phyloP scores from a whole-genome alignment of 2,797 vertebrate species.

The Columba guinea region DNA sequence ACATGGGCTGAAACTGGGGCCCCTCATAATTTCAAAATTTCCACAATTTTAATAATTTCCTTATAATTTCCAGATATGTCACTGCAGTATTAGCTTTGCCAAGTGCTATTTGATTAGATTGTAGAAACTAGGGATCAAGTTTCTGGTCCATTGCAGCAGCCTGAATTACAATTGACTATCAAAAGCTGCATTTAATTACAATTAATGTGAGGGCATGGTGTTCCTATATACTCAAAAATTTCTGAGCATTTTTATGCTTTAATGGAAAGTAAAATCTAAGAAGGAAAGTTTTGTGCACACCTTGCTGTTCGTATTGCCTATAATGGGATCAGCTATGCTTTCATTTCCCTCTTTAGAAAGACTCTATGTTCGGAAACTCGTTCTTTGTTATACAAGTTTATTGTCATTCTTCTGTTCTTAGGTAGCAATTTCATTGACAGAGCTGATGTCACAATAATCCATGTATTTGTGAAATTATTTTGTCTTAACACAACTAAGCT shows the following conservation, averaged over 20 bases:
- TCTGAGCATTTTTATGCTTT: fast-evolving
- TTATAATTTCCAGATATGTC: not conserved
- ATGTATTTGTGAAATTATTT: not conserved
- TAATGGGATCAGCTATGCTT: not conserved
- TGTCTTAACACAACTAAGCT: not conserved
- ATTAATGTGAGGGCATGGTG: not conserved
- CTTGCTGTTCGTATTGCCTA: not conserved
- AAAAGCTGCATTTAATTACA: not conserved
- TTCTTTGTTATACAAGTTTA: not conserved
- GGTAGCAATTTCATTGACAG: not conserved
- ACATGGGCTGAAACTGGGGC: not conserved
- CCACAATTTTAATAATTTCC: not conserved
- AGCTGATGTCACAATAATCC: not conserved
- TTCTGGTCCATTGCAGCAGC: not conserved
- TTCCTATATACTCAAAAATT: not conserved
- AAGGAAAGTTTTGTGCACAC: not conserved
- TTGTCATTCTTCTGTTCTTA: not conserved
- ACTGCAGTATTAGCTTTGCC: not conserved
- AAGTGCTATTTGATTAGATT: not conserved
- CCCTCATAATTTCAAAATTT: not conserved
- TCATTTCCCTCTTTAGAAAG: not conserved
- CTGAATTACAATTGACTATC: not conserved
- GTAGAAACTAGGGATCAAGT: not conserved
- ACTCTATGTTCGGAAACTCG: fast-evolving
- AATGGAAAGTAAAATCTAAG: not conserved